phyloP scores from a whole-genome alignment of 2,113 vertebrate species.

The Oreochromis niloticus region DNA sequence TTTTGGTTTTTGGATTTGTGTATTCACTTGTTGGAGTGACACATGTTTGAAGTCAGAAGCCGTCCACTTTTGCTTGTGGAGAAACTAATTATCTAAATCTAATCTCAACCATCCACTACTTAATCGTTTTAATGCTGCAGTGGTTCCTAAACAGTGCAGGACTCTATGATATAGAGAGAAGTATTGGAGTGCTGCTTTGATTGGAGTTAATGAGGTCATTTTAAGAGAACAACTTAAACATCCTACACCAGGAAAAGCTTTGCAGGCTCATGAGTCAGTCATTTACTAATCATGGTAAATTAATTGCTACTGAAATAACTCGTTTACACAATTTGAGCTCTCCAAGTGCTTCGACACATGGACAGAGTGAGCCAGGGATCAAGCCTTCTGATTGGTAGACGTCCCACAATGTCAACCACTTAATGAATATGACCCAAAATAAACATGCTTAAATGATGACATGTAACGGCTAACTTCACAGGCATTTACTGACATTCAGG shows the following conservation, averaged over 20 bases:
- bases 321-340: not conserved
- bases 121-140: not conserved
- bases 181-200: not conserved
- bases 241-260: not conserved
- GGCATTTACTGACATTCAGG: not conserved
- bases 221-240: not conserved
- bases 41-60: not conserved
- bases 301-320: not conserved
- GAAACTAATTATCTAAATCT: not conserved
- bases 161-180: not conserved
- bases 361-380: not conserved
- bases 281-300: not conserved
- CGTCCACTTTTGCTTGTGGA: not conserved
- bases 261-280: not conserved
- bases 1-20: not conserved
- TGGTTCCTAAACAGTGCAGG: not conserved
- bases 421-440: not conserved
- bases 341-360: not conserved
- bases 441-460: not conserved
- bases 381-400: fast-evolving
- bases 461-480: not conserved
- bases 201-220: not conserved
- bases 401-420: not conserved
- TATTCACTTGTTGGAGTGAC: not conserved
- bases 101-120: not conserved